Percentiles rank a stretch among this genome's conserved stretches.
Evolutionary conservation across 2,113 vertebrate species (phyloP).

Genomic region (Chionis minor): DNA sequence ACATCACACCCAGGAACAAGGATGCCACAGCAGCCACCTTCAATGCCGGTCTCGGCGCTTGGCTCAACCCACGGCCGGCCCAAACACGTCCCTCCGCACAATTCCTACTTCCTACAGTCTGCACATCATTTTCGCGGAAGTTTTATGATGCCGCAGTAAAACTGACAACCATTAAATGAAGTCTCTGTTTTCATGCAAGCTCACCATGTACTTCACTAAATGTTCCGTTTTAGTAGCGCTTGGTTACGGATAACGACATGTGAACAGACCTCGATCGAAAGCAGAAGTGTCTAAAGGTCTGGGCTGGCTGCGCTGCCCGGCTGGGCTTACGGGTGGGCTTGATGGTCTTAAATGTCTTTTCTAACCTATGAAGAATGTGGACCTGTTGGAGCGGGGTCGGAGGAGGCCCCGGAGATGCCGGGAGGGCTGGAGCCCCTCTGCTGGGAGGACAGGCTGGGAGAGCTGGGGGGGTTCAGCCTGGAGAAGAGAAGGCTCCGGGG

Average conservation of each 20-base stretch:
- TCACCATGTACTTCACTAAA: not conserved
- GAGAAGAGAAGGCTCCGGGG: not conserved
- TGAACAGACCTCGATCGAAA: not conserved
- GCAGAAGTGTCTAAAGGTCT: not conserved
- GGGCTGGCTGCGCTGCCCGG: not conserved
- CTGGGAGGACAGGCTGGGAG: not conserved
- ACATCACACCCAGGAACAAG: not conserved
- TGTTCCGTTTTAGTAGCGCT: not conserved
- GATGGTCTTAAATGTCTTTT: not conserved
- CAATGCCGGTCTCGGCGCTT: rapidly evolving
- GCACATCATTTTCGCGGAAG: rapidly evolving
- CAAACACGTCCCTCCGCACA: rapidly evolving
- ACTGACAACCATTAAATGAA: not conserved
- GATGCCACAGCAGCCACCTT: not conserved
- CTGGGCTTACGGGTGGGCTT: not conserved
- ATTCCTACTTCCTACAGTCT: not conserved
- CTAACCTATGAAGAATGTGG: not conserved
- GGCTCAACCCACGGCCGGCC: not conserved
- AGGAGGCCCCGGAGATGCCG: not conserved
- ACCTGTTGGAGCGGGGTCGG: not conserved
- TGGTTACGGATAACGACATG: not conserved
- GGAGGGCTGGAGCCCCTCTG: not conserved
- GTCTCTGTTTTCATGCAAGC: not conserved
- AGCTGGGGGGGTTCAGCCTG: not conserved
- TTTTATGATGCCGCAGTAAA: not conserved